Conservation (phyloP, 2,797 vertebrate genomes). For the Chloroceryle inda region DNA sequence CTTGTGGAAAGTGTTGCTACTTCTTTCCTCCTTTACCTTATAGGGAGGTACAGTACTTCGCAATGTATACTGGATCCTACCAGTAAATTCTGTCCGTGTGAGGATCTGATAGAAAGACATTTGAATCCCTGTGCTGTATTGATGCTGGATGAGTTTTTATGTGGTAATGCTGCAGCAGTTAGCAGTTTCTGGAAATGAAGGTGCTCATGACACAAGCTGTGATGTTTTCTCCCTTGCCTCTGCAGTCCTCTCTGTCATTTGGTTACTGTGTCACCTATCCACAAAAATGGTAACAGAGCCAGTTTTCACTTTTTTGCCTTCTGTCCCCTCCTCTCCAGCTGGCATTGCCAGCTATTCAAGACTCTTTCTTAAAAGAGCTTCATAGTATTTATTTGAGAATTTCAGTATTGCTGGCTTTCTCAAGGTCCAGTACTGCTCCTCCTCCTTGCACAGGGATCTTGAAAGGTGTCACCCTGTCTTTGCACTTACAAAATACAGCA, state of each 20-base stretch:
- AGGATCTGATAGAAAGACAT: not conserved
- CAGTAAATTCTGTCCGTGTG: accelerated
- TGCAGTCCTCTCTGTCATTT: not conserved
- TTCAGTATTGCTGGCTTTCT: not conserved
- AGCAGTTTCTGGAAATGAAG: not conserved
- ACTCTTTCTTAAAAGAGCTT: not conserved
- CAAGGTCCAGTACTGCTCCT: not conserved
- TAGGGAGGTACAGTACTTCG: not conserved
- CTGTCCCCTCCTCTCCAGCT: not conserved
- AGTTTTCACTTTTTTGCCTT: not conserved
- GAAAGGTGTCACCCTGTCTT: not conserved
- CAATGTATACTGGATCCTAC: not conserved
- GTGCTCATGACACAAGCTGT: not conserved
- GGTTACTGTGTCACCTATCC: not conserved
- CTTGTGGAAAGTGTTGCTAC: not conserved
- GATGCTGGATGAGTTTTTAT: not conserved
- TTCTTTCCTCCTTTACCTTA: not conserved
- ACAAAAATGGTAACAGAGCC: not conserved
- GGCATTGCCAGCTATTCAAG: not conserved
- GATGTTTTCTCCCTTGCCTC: not conserved
- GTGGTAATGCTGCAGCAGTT: not conserved
- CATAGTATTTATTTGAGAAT: not conserved
- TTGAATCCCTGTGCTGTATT: not conserved
- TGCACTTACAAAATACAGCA: not conserved
- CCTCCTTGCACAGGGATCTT: not conserved